phyloP scores from a whole-genome alignment of 1,140 invertebrate genomes.

The Apis mellifera region DNA sequence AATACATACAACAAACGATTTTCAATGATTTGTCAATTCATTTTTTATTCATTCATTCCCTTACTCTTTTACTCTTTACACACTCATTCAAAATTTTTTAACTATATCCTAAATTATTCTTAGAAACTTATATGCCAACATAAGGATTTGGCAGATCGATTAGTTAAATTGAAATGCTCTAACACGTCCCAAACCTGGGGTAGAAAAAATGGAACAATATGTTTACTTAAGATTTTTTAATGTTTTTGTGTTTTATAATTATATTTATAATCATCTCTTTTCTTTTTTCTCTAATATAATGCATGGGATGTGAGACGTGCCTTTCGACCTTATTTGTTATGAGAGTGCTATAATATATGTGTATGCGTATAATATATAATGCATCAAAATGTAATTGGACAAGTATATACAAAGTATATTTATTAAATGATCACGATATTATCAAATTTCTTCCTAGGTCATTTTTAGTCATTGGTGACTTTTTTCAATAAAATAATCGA shows the following conservation, averaged over 20 bases:
- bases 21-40: conserved; percentile 45
- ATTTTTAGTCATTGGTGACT: neutral
- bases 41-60: conserved; percentile 30
- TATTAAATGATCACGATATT: conserved; percentile 18
- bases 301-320: conserved; percentile 47
- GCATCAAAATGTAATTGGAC: conserved; percentile 40
- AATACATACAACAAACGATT: conserved; percentile 65
- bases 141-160: conserved; percentile 54
- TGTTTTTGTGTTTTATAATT: conserved; percentile 35
- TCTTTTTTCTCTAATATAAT: conserved; percentile 52
- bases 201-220: conserved; percentile 60
- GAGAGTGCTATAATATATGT: conserved; percentile 23
- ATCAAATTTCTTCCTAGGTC: conserved; percentile 26
- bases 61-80: conserved; percentile 23
- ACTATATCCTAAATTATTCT: conserved; percentile 51
- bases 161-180: conserved; percentile 52
- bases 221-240: conserved; percentile 43
- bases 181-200: conserved; percentile 27
- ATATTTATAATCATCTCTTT: conserved; percentile 11
- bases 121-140: conserved; percentile 57
- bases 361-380: conserved; percentile 2
- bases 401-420: conserved; percentile 62
- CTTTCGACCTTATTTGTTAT: conserved; percentile 23
- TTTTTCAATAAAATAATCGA: neutral
- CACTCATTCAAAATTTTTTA: conserved; percentile 49